Evolutionary conservation across 2,888 invertebrate genomes (phyloP), one percentile per base, ranked within the genome.

Genomic region (Sipunculus nudus): DNA sequence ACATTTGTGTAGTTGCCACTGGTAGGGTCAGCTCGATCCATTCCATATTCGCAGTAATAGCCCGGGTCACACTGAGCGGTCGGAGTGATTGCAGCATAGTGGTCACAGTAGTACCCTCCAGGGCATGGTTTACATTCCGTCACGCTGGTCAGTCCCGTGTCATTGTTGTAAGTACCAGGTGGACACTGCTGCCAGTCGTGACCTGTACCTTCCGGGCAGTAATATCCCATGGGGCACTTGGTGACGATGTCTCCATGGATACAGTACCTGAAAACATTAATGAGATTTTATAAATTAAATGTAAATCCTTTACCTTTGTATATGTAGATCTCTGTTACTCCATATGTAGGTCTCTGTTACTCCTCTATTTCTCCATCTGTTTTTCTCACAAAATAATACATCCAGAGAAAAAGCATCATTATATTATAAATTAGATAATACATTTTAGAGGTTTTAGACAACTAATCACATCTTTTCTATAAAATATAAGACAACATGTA

Each of bases 1-100:
- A 54, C 47, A 2, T 61, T 62, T 0, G 65, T 32, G 29, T 67
- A 68, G 4, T 56, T 49, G 26, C 55, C 59, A 13, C 74, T 75
- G 10, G 66, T 74, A 1, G 80, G 80, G 28, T 65, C 52, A 0
- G 74, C 50, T 41, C 78, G 55, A 60, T 80, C 78, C 49, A 80
- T 68, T 23, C 81, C 80, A 59, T 71, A 79, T 57, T 76, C 75
- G 67, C 81, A 81, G 71, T 72, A 81, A 50, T 78, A 75, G 5
- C 80, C 80, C 2, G 70, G 70, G 32, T 68, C 72, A 68, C 81
- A 81, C 35, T 57, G 63, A 1, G 72, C 80, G 5, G 72, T 64
- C 1, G 77, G 72, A 5, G 57, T 53, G 21, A 62, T 63, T 1
- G 68, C 73, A 25, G 59, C 69, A 10, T 55, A 56, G 25, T 61